Evolutionary conservation across 2,888 invertebrate genomes (phyloP).

Genomic region (Tachina fera): DNA sequence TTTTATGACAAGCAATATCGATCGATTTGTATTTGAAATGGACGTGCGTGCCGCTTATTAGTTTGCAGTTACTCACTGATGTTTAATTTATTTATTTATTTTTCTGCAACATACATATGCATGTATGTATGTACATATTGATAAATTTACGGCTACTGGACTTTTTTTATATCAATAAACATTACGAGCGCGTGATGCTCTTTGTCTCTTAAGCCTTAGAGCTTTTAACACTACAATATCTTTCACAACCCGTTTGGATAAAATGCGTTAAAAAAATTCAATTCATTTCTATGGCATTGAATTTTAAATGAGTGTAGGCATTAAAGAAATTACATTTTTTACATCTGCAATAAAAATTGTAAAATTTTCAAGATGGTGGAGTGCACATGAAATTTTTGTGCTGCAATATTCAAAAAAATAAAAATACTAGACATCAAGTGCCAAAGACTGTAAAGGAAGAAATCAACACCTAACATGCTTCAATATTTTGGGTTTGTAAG

Average conservation of each 20-base stretch:
- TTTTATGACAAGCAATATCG: conserved; percentile 51
- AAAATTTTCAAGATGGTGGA: neutral
- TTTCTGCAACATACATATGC: conserved; percentile 18
- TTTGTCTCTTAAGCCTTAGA: neutral
- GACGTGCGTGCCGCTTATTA: neutral
- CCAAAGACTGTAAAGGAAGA: neutral
- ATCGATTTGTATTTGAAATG: conserved; percentile 19
- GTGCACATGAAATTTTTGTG: neutral
- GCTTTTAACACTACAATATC: conserved; percentile 15
- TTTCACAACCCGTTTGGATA: conserved; percentile 51
- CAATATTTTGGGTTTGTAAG: neutral
- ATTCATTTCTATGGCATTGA: conserved; percentile 36
- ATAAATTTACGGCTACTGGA: conserved; percentile 61
- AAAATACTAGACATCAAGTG: conserved; percentile 12
- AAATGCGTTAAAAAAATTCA: conserved; percentile 32
- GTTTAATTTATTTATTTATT: conserved; percentile 43
- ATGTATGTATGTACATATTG: conserved; percentile 32
- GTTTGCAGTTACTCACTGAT: conserved; percentile 1
- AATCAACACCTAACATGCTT: conserved; percentile 3
- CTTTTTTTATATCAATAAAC: conserved; percentile 31
- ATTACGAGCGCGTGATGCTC: neutral
- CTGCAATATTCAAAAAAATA: neutral
- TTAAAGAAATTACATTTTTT: conserved; percentile 15
- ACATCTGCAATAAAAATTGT: conserved; percentile 13
- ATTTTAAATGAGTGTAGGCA: conserved; percentile 37